phyloP scores from a whole-genome alignment of 1,140 invertebrate species.

The Drosophila melanogaster region Release_6_plus_ISO1_MT NC_004354.4:10298501-10299000 shows the following conservation, averaged over 20 bases:
- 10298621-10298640: conserved; percentile 15
- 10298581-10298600: conserved; percentile 32
- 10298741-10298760: neutral
- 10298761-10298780: conserved; percentile 1
- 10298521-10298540: conserved; percentile 44
- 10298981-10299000: neutral
- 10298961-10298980: conserved; percentile 11
- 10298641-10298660: conserved; percentile 21
- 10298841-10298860: conserved; percentile 47
- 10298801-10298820: conserved; percentile 45
- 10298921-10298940: conserved; percentile 40
- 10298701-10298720: conserved; percentile 29
- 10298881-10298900: conserved; percentile 24
- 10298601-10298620: conserved; percentile 2
- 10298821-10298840: conserved; percentile 39
- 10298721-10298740: conserved; percentile 28
- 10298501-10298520: conserved; percentile 18
- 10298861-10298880: neutral
- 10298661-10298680: conserved; percentile 50
- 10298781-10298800: conserved; percentile 19
- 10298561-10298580: conserved; percentile 10
- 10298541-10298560: conserved; percentile 21
- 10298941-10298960: conserved; percentile 34
- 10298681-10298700: conserved; percentile 38
- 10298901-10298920: conserved; percentile 51